A percentile compares a stretch with the other conserved stretches of the same genome.
Evolutionary conservation across 1,140 invertebrate genomes (phyloP).

Genomic region (Drosophila watanabei): DNA sequence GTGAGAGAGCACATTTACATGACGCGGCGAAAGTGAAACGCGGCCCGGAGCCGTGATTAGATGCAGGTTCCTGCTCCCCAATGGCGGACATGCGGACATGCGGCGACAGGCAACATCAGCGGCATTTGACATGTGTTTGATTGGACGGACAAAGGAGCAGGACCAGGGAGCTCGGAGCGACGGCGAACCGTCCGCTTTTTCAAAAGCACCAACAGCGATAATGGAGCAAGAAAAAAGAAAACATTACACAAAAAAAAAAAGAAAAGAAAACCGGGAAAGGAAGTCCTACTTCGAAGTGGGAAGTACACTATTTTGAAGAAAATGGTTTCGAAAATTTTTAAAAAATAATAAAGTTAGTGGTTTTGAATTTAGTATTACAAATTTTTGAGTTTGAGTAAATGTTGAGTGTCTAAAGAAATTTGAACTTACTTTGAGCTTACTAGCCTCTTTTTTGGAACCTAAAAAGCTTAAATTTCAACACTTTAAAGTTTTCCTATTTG

Average conservation of each 20-base stretch:
- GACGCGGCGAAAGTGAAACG: slow-evolving; percentile 80
- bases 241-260: background rate
- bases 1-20: slow-evolving; percentile 79
- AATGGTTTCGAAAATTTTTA: background rate
- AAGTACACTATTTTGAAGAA: background rate
- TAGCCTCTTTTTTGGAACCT: background rate
- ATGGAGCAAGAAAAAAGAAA: slow-evolving; percentile 9
- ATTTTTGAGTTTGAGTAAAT: too few relatives aligned
- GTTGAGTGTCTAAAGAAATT: background rate
- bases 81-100: slow-evolving; percentile 45
- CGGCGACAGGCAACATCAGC: slow-evolving; percentile 65
- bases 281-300: background rate
- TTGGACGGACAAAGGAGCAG: slow-evolving; percentile 60
- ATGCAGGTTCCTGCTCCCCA: slow-evolving; percentile 58
- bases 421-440: background rate
- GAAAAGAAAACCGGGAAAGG: background rate
- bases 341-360: too few relatives aligned
- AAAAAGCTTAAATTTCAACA: background rate
- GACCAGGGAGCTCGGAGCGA: slow-evolving; percentile 26
- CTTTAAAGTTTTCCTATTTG: background rate
- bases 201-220: slow-evolving; percentile 21
- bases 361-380: background rate
- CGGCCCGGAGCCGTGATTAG: slow-evolving; percentile 66
- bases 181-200: slow-evolving; percentile 22
- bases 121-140: slow-evolving; percentile 78